Conservation (phyloP, 1,140 invertebrate species). For the Halesus radiatus region DNA sequence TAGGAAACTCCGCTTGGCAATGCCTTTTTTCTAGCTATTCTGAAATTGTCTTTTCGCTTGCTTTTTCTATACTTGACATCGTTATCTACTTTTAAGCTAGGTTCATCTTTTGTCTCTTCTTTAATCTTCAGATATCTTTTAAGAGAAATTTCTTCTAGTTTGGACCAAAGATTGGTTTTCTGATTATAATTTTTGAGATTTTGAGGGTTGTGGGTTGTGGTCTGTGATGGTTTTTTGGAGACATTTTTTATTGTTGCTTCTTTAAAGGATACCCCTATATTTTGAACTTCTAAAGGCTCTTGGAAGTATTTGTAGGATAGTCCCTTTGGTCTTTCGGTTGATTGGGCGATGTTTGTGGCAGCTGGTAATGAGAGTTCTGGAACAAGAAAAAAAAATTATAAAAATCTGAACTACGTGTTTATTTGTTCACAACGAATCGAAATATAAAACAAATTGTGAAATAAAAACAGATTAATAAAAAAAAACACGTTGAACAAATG, state of each 20-base stretch:
- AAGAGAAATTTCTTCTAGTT: constrained; percentile 36
- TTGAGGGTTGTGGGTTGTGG: background rate
- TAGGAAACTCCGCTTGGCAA: background rate
- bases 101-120: background rate
- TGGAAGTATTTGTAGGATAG: background rate
- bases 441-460: too few species aligned
- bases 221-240: background rate
- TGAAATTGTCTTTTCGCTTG: constrained; percentile 33
- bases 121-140: constrained; percentile 20
- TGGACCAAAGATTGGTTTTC: constrained; percentile 35
- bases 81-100: background rate
- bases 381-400: constrained; percentile 18
- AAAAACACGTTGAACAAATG: too few species aligned
- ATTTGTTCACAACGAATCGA: too few species aligned
- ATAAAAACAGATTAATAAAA: too few species aligned
- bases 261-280: background rate
- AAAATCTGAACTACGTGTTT: too few species aligned
- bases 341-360: background rate
- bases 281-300: background rate
- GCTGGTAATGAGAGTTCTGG: constrained; percentile 17
- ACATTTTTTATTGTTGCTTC: background rate
- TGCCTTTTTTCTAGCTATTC: constrained; percentile 26
- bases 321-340: constrained; percentile 11
- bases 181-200: background rate
- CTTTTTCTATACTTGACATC: constrained; percentile 24